These are phyloP conservation scores for Pelobates fuscus DNA, from an alignment of 2,113 vertebrate species.

Conservation along the genomic window DNA sequence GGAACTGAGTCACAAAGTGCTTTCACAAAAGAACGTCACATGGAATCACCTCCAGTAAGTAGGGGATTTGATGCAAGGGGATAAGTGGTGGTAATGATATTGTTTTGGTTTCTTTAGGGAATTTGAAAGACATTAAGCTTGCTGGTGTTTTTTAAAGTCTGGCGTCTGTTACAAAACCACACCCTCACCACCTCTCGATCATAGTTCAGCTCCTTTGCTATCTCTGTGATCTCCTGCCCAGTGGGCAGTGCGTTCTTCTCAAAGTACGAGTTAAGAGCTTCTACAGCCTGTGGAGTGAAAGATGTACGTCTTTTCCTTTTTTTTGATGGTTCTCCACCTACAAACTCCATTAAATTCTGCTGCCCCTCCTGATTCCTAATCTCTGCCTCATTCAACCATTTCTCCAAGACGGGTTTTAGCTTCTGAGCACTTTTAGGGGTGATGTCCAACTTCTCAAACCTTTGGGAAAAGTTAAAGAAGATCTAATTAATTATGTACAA, in stretches of 20 bases:
- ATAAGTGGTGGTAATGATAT: conserved; percentile 5
- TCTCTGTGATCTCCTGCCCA: conserved; percentile 95
- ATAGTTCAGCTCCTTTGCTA: conserved; percentile 94
- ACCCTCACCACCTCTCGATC: conserved; percentile 94
- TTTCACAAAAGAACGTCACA: conserved; percentile 43
- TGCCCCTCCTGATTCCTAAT: conserved; percentile 94
- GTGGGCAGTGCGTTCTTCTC: conserved; percentile 94
- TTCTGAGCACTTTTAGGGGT: conserved; percentile 98
- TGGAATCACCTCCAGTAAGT: neutral
- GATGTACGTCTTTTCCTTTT: conserved; percentile 93
- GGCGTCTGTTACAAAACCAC: conserved; percentile 97
- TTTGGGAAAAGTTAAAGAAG: conserved; percentile 51
- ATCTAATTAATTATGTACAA: neutral
- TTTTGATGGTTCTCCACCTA: conserved; percentile 93
- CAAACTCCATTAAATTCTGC: conserved; percentile 96
- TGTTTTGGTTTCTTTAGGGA: conserved; percentile 60
- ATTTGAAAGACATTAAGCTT: conserved; percentile 94
- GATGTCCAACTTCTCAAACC: conserved; percentile 96
- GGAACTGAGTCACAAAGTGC: conserved; percentile 59
- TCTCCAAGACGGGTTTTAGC: conserved; percentile 92
- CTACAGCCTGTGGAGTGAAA: conserved; percentile 94
- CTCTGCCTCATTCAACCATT: conserved; percentile 93
- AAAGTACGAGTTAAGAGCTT: conserved; percentile 92
- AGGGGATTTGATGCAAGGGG: neutral
- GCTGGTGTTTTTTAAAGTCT: conserved; percentile 97